Conservation (phyloP, 2,113 vertebrate species). For the Gallinago media region DNA sequence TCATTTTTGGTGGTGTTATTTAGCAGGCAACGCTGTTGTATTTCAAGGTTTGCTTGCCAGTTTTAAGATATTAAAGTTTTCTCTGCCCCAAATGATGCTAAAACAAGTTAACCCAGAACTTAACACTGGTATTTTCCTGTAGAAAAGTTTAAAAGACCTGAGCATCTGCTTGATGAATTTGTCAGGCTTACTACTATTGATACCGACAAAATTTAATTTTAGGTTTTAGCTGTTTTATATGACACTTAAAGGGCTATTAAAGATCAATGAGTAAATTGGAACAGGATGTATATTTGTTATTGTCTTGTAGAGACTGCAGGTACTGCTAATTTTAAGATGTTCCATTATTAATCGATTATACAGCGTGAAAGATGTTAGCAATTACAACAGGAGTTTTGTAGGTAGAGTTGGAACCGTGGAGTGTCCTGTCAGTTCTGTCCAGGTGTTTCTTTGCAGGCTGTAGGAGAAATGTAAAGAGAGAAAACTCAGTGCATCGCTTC, state of each 20-base stretch:
- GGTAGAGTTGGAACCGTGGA: background rate
- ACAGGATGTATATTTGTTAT: background rate
- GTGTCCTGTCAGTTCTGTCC: background rate
- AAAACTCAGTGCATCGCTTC: background rate
- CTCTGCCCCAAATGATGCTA: background rate
- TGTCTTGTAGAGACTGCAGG: background rate
- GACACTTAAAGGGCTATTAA: background rate
- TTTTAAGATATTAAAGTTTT: background rate
- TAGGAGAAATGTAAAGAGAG: background rate
- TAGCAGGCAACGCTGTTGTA: background rate
- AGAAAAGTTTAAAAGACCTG: background rate
- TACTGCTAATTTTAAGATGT: background rate
- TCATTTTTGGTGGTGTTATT: background rate
- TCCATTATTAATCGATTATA: background rate
- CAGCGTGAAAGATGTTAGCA: background rate
- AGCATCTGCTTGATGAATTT: background rate
- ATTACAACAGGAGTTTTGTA: background rate
- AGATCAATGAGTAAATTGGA: background rate
- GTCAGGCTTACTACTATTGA: background rate
- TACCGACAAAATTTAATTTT: background rate
- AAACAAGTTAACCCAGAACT: background rate
- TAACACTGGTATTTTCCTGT: background rate
- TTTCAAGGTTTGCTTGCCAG: background rate
- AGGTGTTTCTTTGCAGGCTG: background rate
- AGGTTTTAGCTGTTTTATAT: background rate